These are phyloP conservation scores for Rhincodon typus DNA, from an alignment of 2,797 vertebrate genomes.

Conservation along the genomic window DNA sequence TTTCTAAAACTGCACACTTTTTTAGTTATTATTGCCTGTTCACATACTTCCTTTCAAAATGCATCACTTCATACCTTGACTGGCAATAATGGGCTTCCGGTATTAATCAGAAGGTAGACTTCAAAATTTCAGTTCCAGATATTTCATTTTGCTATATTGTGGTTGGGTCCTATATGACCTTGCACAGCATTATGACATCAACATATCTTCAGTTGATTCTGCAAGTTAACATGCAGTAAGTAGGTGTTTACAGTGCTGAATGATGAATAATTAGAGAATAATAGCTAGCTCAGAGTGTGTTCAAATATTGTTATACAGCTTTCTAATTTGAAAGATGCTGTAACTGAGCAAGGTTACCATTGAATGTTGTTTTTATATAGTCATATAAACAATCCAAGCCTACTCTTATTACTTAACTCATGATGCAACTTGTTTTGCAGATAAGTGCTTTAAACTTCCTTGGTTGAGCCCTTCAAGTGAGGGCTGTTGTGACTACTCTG, in stretches of 20 bases:
- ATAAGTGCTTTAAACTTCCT: background rate
- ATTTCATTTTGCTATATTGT: background rate
- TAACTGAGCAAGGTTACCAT: background rate
- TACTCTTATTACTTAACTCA: background rate
- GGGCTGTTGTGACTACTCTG: background rate
- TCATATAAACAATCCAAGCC: background rate
- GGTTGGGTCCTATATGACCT: background rate
- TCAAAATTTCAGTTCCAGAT: background rate
- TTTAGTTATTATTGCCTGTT: background rate
- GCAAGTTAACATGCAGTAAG: background rate
- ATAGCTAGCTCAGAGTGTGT: background rate
- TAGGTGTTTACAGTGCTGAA: background rate
- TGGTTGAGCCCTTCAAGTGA: background rate
- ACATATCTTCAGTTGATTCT: constrained; percentile 2
- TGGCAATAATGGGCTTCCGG: no score
- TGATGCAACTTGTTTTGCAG: background rate
- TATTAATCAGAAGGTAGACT: background rate
- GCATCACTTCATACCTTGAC: background rate
- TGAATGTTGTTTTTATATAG: background rate
- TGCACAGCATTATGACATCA: constrained; percentile 6
- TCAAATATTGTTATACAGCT: background rate
- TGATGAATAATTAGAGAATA: background rate
- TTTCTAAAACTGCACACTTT: background rate
- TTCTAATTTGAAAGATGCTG: background rate
- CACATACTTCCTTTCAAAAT: background rate